phyloP scores from a whole-genome alignment of 2,797 vertebrate species.

The Iguana delicatissima region DNA sequence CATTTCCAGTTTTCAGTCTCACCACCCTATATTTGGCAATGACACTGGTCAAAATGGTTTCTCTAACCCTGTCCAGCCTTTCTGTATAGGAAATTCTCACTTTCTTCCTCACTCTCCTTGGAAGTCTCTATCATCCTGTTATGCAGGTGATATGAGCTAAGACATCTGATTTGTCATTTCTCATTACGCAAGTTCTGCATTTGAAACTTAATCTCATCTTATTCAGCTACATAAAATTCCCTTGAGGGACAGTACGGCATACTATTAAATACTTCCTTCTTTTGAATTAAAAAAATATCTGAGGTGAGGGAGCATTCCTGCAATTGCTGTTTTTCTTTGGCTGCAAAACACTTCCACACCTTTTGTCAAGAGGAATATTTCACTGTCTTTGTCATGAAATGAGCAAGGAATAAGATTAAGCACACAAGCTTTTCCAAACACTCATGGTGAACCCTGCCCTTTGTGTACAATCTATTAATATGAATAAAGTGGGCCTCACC shows the following conservation, averaged over 20 bases:
- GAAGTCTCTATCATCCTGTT: neutral
- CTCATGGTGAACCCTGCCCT: constrained; percentile 15
- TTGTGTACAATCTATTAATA: neutral
- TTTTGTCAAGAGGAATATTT: constrained; percentile 1
- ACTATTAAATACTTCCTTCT: neutral
- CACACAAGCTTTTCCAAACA: neutral
- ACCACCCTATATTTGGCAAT: neutral
- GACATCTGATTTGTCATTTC: neutral
- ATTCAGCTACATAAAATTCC: neutral
- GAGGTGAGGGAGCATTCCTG: neutral
- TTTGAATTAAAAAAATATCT: neutral
- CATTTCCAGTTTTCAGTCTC: too few species aligned
- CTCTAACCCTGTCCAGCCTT: neutral
- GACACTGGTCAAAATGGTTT: neutral
- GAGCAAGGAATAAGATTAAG: constrained; percentile 4
- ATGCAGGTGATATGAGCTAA: neutral
- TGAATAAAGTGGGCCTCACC: constrained; percentile 34
- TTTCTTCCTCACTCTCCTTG: neutral
- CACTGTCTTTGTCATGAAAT: constrained; percentile 1
- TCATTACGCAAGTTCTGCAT: neutral
- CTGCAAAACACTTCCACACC: neutral
- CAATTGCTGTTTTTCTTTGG: neutral
- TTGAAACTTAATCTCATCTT: neutral
- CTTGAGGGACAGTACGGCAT: neutral
- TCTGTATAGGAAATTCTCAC: neutral